Evolutionary conservation across 1,140 invertebrate species (phyloP).

Genomic region (Vanessa tameamea): DNA sequence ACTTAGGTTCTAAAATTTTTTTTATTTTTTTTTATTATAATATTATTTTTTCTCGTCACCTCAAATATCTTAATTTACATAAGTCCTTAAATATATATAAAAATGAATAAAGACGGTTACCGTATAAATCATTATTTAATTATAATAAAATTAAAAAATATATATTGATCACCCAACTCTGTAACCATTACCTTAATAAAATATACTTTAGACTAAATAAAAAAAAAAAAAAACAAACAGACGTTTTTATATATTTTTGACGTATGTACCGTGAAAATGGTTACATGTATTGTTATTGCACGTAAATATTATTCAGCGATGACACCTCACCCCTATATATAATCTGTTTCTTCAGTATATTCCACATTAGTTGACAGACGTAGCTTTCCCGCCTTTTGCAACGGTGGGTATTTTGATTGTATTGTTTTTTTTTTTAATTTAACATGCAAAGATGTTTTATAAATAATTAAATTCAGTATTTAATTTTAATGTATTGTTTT

Average conservation of each 20-base stretch:
- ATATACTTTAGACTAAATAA: background rate
- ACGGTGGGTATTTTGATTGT: conserved; percentile 1
- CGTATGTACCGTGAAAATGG: background rate
- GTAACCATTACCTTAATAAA: too few relatives aligned
- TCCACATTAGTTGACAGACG: background rate
- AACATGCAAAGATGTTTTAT: background rate
- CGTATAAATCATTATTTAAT: too few relatives aligned
- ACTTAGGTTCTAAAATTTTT: too few relatives aligned
- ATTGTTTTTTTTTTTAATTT: conserved; percentile 5
- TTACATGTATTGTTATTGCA: conserved; percentile 9
- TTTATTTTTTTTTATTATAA: too few relatives aligned
- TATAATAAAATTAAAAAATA: too few relatives aligned
- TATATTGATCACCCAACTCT: too few relatives aligned
- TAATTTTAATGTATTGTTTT: background rate
- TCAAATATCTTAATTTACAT: too few relatives aligned
- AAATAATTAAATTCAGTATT: background rate
- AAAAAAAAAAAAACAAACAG: conserved; percentile 5
- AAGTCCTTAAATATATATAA: too few relatives aligned
- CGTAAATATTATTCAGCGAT: conserved; percentile 18
- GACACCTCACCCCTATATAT: conserved; percentile 17
- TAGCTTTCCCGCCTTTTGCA: conserved; percentile 5
- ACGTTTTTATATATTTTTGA: background rate
- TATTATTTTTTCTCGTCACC: too few relatives aligned
- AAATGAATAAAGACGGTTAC: too few relatives aligned
- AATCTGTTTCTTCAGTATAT: conserved; percentile 4